These are phyloP conservation scores for Vanessa cardui DNA, from an alignment of 2,888 invertebrate species.

Conservation along the genomic window DNA sequence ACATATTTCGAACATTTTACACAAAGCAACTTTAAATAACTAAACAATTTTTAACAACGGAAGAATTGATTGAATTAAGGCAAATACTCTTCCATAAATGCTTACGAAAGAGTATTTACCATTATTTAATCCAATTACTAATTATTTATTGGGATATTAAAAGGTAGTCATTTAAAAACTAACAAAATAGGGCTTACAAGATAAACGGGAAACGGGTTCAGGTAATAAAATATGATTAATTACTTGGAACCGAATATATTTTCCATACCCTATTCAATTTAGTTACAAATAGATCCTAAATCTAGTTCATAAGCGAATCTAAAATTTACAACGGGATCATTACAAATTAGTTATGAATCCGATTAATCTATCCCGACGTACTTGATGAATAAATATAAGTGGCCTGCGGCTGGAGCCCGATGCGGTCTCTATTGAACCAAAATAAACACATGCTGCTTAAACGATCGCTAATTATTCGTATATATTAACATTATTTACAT, in stretches of 20 bases:
- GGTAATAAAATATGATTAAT: no score
- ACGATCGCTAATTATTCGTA: conserved; percentile 34
- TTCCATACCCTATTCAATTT: neutral
- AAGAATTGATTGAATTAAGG: no score
- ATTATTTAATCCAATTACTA: no score
- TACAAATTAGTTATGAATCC: conserved; percentile 19
- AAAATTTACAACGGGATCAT: conserved; percentile 13
- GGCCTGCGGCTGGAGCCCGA: conserved; percentile 18
- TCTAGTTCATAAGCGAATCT: neutral
- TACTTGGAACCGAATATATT: neutral
- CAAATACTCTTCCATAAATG: no score
- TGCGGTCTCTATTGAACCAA: conserved; percentile 27
- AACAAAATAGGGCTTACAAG: no score
- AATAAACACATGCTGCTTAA: conserved; percentile 32
- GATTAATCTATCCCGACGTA: conserved; percentile 27
- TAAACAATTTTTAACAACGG: no score
- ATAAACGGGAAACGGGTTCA: no score
- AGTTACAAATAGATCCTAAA: neutral
- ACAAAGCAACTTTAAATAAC: no score
- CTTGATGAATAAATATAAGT: conserved; percentile 33
- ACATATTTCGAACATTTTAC: no score
- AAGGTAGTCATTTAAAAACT: no score
- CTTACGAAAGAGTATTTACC: no score
- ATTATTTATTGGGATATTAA: no score
- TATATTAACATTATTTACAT: conserved; percentile 32